Base-by-base conservation (phyloP, 2,113 vertebrate species). In the Pristiophorus japonicus region DNA sequence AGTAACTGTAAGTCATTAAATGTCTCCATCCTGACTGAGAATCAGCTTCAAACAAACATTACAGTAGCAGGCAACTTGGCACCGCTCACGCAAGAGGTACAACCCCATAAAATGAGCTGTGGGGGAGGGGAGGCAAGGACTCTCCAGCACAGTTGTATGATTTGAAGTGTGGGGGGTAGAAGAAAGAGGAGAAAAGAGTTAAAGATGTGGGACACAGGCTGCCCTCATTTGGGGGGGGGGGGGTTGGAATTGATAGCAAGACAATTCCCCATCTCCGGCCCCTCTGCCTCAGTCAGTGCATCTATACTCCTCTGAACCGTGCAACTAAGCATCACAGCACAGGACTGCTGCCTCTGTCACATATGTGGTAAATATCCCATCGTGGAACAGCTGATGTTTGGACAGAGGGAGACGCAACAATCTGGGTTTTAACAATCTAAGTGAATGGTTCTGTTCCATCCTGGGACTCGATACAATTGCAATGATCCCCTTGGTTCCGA, bases 31-130 rank as follows among this genome's bases (percentile, higher is more conserved):
- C 93, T 51, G 45, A 94, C 24, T 70, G 92, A 94, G 65, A 66
- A 67, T 30, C 14, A 42, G 92, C 92, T 94, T 70, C 63, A 94
- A 47, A n/a, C 70, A 3, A 94, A 51, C 93, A 70, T 67, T 94
- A 94, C 93, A 94, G 93, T 94, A 94, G 93, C 93, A 94, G 45
- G 66, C 93, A 67, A 47, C 66, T 14, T 63, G 88, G 59, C 88
- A 63, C 6, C 38, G n/a, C 59, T 63, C 88, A 38, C 59, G 38
- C 88, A 63, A n/a, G n/a, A 92, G 14, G 30, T 63, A 38, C 55
- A 63, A 11, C 65, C 59, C 12, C 59, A 63, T 63, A 3, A 59
- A 30, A 91, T 22, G 55, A 20, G 30, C n/a, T 65, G 34, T n/a
- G 34, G 55, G 67, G 14, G n/a, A 42, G 75, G 75, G 59, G 62